A percentile compares a stretch with the other conserved stretches of the same genome.
Evolutionary conservation across 2,113 vertebrate species (phyloP).

Genomic region (Coryphaenoides rupestris): DNA sequence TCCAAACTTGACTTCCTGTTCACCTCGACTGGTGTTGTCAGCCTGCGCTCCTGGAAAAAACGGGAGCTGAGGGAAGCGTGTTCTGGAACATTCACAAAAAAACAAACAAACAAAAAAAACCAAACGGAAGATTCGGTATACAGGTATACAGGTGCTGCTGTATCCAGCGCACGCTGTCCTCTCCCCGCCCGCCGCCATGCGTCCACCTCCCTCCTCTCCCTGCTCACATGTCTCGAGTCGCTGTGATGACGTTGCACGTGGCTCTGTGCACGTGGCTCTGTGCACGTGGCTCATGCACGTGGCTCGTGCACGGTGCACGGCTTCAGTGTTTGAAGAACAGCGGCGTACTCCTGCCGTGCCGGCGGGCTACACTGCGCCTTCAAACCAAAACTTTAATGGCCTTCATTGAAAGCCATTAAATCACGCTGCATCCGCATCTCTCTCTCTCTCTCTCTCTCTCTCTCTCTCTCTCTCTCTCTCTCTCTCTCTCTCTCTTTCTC

Average conservation of each 20-base stretch:
- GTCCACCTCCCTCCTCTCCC: neutral
- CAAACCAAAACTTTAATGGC: constrained; percentile 70
- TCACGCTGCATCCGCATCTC: constrained; percentile 56
- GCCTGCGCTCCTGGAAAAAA: too few relatives aligned
- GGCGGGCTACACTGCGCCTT: constrained; percentile 64
- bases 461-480: constrained; percentile 18
- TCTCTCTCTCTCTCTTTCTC: constrained; percentile 19
- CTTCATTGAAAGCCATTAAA: constrained; percentile 70
- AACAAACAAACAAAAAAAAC: too few relatives aligned
- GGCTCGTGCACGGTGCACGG: constrained; percentile 43
- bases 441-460: constrained; percentile 24
- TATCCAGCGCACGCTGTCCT: constrained; percentile 29
- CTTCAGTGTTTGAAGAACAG: constrained; percentile 64
- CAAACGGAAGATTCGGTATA: too few relatives aligned
- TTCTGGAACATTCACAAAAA: too few relatives aligned
- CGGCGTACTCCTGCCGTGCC: constrained; percentile 55
- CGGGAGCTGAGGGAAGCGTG: too few relatives aligned
- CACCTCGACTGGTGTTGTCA: neutral
- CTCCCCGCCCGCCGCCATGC: constrained; percentile 14
- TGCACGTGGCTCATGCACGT: too few relatives aligned
- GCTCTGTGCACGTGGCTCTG: too few relatives aligned
- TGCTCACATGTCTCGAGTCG: constrained; percentile 3
- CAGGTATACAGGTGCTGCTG: too few relatives aligned
- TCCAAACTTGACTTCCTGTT: constrained; percentile 45
- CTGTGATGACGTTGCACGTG: too few relatives aligned